A percentile compares a stretch with the other conserved stretches of the same genome.
These are phyloP conservation scores for Atta texana DNA, from an alignment of 1,140 invertebrate species.

Conservation along the genomic window DNA sequence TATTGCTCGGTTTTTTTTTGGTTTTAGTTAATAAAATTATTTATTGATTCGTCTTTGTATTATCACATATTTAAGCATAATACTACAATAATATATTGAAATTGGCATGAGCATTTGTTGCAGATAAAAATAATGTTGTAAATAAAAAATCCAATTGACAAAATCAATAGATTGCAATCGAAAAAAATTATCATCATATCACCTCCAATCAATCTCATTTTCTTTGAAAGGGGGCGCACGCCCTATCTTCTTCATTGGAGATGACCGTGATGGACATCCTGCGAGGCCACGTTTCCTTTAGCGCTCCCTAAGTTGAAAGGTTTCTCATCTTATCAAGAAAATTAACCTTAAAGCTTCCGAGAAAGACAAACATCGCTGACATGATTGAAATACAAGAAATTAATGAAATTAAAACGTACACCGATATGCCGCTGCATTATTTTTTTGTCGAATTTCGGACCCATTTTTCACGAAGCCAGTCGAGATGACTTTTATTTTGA, in stretches of 20 bases:
- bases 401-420: slow-evolving; percentile 25
- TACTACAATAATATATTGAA: background rate
- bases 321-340: slow-evolving; percentile 38
- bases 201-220: slow-evolving; percentile 14
- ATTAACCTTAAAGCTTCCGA: slow-evolving; percentile 22
- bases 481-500: background rate
- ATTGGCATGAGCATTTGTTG: background rate
- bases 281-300: slow-evolving; percentile 11
- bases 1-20: background rate
- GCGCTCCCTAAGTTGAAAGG: background rate
- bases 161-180: background rate
- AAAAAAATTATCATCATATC: background rate
- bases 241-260: background rate
- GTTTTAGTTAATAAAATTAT: slow-evolving; percentile 2
- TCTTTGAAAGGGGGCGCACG: background rate
- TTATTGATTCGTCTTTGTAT: background rate
- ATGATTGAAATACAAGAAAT: background rate
- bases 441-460: background rate
- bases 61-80: background rate
- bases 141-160: background rate
- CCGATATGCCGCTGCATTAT: background rate
- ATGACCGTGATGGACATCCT: slow-evolving; percentile 38
- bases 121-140: background rate
- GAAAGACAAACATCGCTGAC: slow-evolving; percentile 3
- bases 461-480: background rate